Percentiles rank a stretch among this genome's conserved stretches.
phyloP scores from a whole-genome alignment of 2,113 vertebrate species.

The Hydropotes inermis region DNA sequence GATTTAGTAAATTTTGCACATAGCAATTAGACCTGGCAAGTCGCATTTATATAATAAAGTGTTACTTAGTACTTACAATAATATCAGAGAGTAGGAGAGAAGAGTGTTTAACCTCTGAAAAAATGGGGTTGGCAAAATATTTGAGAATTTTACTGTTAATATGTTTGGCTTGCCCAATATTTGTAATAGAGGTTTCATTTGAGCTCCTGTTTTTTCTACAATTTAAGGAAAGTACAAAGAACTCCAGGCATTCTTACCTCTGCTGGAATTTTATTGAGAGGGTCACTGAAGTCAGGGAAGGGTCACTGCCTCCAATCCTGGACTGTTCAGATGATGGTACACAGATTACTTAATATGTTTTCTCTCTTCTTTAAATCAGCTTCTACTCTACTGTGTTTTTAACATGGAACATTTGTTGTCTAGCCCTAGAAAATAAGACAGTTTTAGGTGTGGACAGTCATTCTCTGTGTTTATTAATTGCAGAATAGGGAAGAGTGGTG shows the following conservation, averaged over 20 bases:
- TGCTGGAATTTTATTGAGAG: slow-evolving; percentile 23
- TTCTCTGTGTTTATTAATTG: not conserved
- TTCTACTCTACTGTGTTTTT: not conserved
- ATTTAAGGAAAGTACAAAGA: slow-evolving; percentile 58
- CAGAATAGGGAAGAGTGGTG: not conserved
- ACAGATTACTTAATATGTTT: not conserved
- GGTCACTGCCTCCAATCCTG: not conserved
- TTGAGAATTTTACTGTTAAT: slow-evolving; percentile 76
- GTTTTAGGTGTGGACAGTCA: not conserved
- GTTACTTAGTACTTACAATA: slow-evolving; percentile 65
- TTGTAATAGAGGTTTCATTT: slow-evolving; percentile 58
- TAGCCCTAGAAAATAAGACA: not conserved
- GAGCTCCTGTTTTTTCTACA: slow-evolving; percentile 58
- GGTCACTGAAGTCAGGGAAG: not conserved
- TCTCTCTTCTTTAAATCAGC: not conserved
- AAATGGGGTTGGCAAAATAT: slow-evolving; percentile 70
- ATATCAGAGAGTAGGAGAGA: slow-evolving; percentile 55
- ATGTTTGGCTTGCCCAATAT: slow-evolving; percentile 69
- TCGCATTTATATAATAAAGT: slow-evolving; percentile 67
- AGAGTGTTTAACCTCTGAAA: slow-evolving; percentile 64
- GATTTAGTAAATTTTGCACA: slow-evolving; percentile 62
- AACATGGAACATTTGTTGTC: not conserved
- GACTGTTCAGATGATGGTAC: not conserved
- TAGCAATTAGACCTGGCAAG: slow-evolving; percentile 64
- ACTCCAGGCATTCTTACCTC: slow-evolving; percentile 50